phyloP scores from a whole-genome alignment of 2,888 invertebrate genomes.

The Drosophila rubida region DNA sequence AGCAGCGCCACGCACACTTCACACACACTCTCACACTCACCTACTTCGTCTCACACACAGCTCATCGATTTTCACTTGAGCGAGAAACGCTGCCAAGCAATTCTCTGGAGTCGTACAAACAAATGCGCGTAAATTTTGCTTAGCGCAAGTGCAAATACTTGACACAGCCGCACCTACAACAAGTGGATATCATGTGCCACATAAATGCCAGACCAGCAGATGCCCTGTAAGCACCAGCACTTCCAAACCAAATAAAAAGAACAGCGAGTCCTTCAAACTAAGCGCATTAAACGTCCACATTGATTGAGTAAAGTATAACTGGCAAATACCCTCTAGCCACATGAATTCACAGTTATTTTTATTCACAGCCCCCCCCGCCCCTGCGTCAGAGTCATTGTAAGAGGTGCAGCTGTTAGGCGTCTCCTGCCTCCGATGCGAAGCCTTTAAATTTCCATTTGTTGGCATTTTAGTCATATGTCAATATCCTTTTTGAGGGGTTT shows the following conservation, averaged over 20 bases:
- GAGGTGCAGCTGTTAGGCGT: background rate
- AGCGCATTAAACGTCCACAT: background rate
- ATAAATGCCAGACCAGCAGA: slow-evolving; percentile 20
- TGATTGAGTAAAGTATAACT: no score
- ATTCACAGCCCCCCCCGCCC: background rate
- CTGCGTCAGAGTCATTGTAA: background rate
- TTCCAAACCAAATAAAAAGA: background rate
- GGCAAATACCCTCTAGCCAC: slow-evolving; percentile 2
- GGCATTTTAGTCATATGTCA: slow-evolving; percentile 68
- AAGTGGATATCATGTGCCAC: slow-evolving; percentile 5
- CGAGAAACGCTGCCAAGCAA: slow-evolving; percentile 50
- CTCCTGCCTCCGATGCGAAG: background rate
- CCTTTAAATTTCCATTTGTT: slow-evolving; percentile 46
- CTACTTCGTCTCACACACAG: slow-evolving; percentile 19
- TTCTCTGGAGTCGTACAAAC: slow-evolving; percentile 74
- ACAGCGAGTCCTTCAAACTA: background rate
- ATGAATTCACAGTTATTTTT: background rate
- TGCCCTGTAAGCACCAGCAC: slow-evolving; percentile 10
- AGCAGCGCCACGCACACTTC: slow-evolving; percentile 58
- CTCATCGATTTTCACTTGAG: slow-evolving; percentile 77
- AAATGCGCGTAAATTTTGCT: slow-evolving; percentile 82
- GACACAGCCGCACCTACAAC: slow-evolving; percentile 72
- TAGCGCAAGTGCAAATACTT: slow-evolving; percentile 79
- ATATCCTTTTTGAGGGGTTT: slow-evolving; percentile 59
- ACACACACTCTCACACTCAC: slow-evolving; percentile 21